Percentiles rank a stretch among this genome's conserved stretches.
Evolutionary conservation across 1,140 invertebrate species (phyloP).

Genomic region (Pseudobourletiella spinata): DNA sequence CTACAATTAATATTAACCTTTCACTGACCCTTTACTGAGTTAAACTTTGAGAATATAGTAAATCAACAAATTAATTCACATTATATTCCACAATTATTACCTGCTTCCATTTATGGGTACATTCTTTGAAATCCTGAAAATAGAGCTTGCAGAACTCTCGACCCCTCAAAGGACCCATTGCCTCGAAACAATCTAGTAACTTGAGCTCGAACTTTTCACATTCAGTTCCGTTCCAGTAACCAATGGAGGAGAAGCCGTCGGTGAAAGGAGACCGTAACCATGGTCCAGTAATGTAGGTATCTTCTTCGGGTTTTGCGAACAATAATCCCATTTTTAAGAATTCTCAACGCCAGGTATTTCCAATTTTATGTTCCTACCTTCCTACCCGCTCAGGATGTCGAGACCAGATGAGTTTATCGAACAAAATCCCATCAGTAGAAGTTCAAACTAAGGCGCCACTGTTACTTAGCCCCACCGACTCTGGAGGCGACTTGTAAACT

Average conservation of each 20-base stretch:
- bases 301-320: conserved; percentile 11
- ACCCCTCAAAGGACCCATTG: conserved; percentile 3
- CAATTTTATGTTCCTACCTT: too few species aligned
- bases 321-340: conserved; percentile 14
- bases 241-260: conserved; percentile 8
- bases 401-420: too few species aligned
- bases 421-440: too few species aligned
- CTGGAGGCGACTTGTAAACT: too few species aligned
- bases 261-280: conserved; percentile 20
- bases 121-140: conserved; percentile 27
- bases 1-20: too few species aligned
- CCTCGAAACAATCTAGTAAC: conserved; percentile 26
- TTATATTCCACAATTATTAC: too few species aligned
- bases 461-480: too few species aligned
- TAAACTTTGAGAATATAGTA: too few species aligned
- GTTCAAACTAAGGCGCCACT: too few species aligned
- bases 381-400: too few species aligned
- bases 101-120: conserved; percentile 17
- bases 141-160: conserved; percentile 16
- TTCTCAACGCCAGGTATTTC: not conserved
- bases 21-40: too few species aligned
- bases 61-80: too few species aligned
- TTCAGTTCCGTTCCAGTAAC: not conserved
- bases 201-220: conserved; percentile 24
- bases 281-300: not conserved